Evolutionary conservation across 2,888 invertebrate genomes (phyloP), one percentile per base, ranked within the genome.

Genomic region (Patella caerulea): DNA sequence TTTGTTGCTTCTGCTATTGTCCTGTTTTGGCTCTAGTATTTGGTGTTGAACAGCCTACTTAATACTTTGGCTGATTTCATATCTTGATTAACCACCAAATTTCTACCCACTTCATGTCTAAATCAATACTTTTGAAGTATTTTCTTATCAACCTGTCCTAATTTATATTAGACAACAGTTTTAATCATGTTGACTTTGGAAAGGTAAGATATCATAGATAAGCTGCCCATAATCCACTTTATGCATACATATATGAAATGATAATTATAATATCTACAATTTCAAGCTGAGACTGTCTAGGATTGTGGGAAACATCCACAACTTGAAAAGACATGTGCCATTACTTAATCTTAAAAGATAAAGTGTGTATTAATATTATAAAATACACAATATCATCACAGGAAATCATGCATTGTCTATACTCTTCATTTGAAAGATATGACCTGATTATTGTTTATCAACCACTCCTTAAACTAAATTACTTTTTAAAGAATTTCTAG

Each of bases 91-190:
- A 65, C n/a, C 65, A 19, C 65, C 65, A n/a, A 65, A 65, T 65
- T 65, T 65, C 65, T 65, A 19, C n/a, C 65, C 65, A 65, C 65
- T 65, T 65, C 19, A 65, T 65, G 19, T 65, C 65, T 65, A 65
- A 65, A 65, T 65, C 65, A 65, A 65, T 65, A 65, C n/a, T 65
- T 45, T 65, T 65, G 17, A 65, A 65, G 65, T 65, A 65, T 65
- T 65, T 65, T 65, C 65, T 65, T 65, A 65, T 65, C 65, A 65
- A 65, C 65, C 65, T 65, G 65, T 65, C 65, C 65, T 65, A 65
- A 65, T 65, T 65, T 65, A 65, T 65, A 65, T 65, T 65, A 65
- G 65, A 65, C 65, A 65, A 65, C n/a, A 65, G 65, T 65, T 65
- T 65, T 65, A 65, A 65, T 65, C 65, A 65, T 65, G 65, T 65